These are phyloP conservation scores for Druon quercuslanigerum DNA, from an alignment of 1,140 invertebrate genomes.

Conservation along the genomic window DNA sequence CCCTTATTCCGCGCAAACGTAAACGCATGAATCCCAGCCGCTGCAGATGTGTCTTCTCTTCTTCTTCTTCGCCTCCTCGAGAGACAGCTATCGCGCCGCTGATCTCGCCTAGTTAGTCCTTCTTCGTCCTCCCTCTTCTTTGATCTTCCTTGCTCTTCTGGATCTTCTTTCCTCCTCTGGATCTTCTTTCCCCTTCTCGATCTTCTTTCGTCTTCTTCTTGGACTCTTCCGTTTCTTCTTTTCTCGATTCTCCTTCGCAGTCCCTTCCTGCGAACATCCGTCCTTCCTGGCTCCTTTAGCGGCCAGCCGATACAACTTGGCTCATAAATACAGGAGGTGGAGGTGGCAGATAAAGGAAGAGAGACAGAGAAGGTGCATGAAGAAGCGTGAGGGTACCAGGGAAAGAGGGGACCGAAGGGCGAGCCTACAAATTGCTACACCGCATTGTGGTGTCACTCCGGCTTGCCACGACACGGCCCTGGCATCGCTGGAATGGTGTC, in stretches of 20 bases:
- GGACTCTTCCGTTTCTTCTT: constrained; percentile 33
- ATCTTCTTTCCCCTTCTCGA: constrained; percentile 34
- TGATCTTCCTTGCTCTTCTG: constrained; percentile 19
- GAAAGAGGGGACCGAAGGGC: constrained; percentile 67
- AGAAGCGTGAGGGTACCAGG: constrained; percentile 44
- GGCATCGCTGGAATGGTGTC: constrained; percentile 76
- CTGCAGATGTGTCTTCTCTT: constrained; percentile 14
- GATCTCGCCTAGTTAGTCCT: constrained; percentile 72
- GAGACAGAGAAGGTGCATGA: constrained; percentile 35
- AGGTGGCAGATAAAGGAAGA: constrained; percentile 41
- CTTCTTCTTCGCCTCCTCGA: constrained; percentile 5
- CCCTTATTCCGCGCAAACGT: constrained; percentile 45
- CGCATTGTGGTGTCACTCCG: constrained; percentile 76
- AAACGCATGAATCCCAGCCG: constrained; percentile 34
- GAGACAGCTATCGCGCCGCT: constrained; percentile 64
- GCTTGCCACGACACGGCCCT: constrained; percentile 71
- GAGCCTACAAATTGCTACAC: constrained; percentile 77
- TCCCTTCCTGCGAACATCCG: not conserved
- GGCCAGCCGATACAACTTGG: constrained; percentile 17
- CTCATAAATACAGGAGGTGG: constrained; percentile 52
- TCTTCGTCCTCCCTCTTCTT: constrained; percentile 35
- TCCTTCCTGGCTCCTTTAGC: constrained; percentile 16
- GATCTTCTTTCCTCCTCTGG: constrained; percentile 36
- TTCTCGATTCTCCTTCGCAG: constrained; percentile 32
- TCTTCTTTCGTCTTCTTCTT: constrained; percentile 41